A percentile compares a stretch with the other conserved stretches of the same genome.
phyloP scores from a whole-genome alignment of 2,888 invertebrate genomes.

The Aporophyla lueneburgensis region DNA sequence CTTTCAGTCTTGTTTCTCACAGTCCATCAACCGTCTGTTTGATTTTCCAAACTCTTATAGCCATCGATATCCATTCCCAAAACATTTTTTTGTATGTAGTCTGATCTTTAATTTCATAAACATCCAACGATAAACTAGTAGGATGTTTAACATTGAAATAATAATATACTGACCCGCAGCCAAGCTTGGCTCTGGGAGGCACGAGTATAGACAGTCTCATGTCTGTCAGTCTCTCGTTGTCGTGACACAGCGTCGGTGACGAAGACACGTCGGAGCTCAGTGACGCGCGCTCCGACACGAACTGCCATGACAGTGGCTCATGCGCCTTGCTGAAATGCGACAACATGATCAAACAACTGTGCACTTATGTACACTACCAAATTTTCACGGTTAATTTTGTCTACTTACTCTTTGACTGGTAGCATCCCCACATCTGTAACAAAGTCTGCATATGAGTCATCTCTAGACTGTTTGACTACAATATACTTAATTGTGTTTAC shows the following conservation, averaged over 20 bases:
- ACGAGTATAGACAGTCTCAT: conserved; percentile 94
- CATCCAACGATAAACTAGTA: conserved; percentile 10
- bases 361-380: conserved; percentile 54
- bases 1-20: not conserved
- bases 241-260: conserved; percentile 86
- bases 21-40: conserved; percentile 13
- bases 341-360: conserved; percentile 59
- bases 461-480: not conserved
- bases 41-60: not conserved
- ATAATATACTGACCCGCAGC: conserved; percentile 93
- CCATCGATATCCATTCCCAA: conserved; percentile 24
- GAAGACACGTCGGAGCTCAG: conserved; percentile 90
- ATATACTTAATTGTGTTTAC: too few species aligned
- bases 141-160: conserved; percentile 24
- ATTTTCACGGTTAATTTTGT: conserved; percentile 37
- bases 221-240: conserved; percentile 91
- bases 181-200: conserved; percentile 95
- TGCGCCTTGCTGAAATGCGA: conserved; percentile 91
- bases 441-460: conserved; percentile 68
- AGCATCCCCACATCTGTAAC: conserved; percentile 97
- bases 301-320: conserved; percentile 96
- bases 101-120: conserved; percentile 20
- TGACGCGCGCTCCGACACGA: conserved; percentile 92
- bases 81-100: conserved; percentile 11
- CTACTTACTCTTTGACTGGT: conserved; percentile 97